Conservation (phyloP, 2,888 invertebrate species). For the Gnatocerus cornutus region DNA sequence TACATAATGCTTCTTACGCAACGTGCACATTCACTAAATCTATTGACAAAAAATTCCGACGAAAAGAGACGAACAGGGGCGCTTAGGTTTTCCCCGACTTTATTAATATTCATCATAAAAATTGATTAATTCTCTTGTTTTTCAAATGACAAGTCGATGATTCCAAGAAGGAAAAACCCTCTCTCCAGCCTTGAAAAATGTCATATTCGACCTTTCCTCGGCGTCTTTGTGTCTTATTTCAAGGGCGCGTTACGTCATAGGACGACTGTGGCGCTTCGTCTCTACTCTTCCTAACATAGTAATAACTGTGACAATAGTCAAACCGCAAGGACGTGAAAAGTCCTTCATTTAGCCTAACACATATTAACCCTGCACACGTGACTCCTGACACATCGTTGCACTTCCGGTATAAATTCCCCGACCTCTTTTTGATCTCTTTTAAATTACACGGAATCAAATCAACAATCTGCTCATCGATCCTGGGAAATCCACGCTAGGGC, state of each 20-base stretch:
- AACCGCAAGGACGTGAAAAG: slow-evolving; percentile 38
- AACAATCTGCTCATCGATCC: slow-evolving; percentile 7
- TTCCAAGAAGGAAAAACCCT: background rate
- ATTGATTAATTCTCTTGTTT: no score
- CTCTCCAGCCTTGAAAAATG: slow-evolving; percentile 9
- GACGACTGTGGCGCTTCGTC: slow-evolving; percentile 23
- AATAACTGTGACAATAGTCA: slow-evolving; percentile 23
- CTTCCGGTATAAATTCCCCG: slow-evolving; percentile 40
- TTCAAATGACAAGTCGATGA: no score
- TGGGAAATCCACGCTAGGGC: slow-evolving; percentile 3
- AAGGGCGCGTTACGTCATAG: slow-evolving; percentile 46
- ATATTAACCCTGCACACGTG: slow-evolving; percentile 30
- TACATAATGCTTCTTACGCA: no score
- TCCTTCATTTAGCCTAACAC: slow-evolving; percentile 5
- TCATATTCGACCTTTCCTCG: slow-evolving; percentile 21
- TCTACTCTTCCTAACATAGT: slow-evolving; percentile 42
- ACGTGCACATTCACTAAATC: no score
- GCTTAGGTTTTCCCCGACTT: no score
- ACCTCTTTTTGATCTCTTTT: slow-evolving; percentile 26
- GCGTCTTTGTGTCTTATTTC: slow-evolving; percentile 37
- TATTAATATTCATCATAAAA: no score
- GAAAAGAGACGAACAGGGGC: no score
- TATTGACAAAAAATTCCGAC: no score
- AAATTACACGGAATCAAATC: background rate
- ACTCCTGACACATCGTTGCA: slow-evolving; percentile 36